Evolutionary conservation across 30 jellyfish, hydroid and myxozoan species (phyloP).

Genomic region (Turritopsis rubra): DNA sequence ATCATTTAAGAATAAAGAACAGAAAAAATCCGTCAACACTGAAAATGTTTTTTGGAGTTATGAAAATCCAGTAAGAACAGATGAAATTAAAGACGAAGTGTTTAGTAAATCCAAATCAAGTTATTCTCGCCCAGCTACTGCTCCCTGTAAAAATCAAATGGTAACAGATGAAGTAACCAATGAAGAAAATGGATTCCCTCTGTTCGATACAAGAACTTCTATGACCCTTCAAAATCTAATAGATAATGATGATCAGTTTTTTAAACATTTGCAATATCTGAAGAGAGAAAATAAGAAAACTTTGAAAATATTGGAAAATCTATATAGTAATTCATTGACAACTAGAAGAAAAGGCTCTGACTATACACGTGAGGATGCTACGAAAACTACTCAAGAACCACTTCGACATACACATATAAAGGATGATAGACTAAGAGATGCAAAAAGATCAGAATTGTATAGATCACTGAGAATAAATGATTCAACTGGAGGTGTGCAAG

Average conservation of each 20-base stretch:
- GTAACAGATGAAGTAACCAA: background rate
- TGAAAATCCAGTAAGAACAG: background rate
- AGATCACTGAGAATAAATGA: slow-evolving; percentile 21
- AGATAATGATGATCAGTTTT: slow-evolving; percentile 67
- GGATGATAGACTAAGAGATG: slow-evolving; percentile 27
- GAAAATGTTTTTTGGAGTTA: background rate
- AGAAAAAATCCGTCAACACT: background rate
- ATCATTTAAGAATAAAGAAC: background rate
- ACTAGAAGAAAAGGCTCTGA: slow-evolving; percentile 10
- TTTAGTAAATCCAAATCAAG: background rate
- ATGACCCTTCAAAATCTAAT: slow-evolving; percentile 44
- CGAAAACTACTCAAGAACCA: background rate
- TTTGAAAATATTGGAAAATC: slow-evolving; percentile 51
- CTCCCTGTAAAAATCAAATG: background rate
- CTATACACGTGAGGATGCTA: slow-evolving; percentile 1
- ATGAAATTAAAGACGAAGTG: background rate
- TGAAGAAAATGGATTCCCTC: background rate
- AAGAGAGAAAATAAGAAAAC: slow-evolving; percentile 79
- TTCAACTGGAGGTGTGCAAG: background rate
- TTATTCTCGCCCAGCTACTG: background rate
- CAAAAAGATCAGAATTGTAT: slow-evolving; percentile 8
- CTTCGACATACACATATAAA: slow-evolving; percentile 11
- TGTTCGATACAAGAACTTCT: slow-evolving; percentile 11
- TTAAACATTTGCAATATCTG: slow-evolving; percentile 56
- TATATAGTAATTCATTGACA: slow-evolving; percentile 20